Evolutionary conservation across 2,113 vertebrate genomes (phyloP).

Genomic region (Zosterops lateralis): DNA sequence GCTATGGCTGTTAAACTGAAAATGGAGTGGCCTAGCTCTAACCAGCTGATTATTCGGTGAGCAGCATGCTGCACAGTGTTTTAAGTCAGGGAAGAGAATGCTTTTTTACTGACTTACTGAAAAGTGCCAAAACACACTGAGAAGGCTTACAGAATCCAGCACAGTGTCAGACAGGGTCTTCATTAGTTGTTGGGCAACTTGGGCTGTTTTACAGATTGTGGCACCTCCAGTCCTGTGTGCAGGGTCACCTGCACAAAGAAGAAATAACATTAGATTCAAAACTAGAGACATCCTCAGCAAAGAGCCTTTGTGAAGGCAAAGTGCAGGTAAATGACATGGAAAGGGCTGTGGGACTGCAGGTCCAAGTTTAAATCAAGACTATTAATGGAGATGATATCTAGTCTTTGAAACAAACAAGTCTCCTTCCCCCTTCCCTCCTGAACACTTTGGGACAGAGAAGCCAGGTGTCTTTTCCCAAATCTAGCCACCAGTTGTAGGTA

Average conservation of each 20-base stretch:
- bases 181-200: constrained; percentile 73
- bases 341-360: background rate
- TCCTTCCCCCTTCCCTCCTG: background rate
- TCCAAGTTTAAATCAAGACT: background rate
- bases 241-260: constrained; percentile 85
- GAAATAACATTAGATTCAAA: background rate
- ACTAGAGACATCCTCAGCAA: background rate
- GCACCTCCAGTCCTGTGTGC: constrained; percentile 90
- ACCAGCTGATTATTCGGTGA: background rate
- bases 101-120: constrained; percentile 1
- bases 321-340: background rate
- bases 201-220: constrained; percentile 78
- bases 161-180: background rate
- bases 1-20: constrained; percentile 1
- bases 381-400: background rate
- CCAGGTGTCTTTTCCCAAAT: background rate
- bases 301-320: background rate
- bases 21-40: background rate
- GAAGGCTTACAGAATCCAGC: constrained; percentile 51
- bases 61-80: background rate
- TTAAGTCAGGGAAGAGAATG: constrained; percentile 4
- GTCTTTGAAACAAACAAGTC: background rate
- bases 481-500: background rate
- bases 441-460: background rate
- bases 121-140: constrained; percentile 25